A percentile compares a stretch with the other conserved stretches of the same genome.
phyloP scores from a whole-genome alignment of 2,113 vertebrate genomes.

The Rafetus swinhoei region DNA sequence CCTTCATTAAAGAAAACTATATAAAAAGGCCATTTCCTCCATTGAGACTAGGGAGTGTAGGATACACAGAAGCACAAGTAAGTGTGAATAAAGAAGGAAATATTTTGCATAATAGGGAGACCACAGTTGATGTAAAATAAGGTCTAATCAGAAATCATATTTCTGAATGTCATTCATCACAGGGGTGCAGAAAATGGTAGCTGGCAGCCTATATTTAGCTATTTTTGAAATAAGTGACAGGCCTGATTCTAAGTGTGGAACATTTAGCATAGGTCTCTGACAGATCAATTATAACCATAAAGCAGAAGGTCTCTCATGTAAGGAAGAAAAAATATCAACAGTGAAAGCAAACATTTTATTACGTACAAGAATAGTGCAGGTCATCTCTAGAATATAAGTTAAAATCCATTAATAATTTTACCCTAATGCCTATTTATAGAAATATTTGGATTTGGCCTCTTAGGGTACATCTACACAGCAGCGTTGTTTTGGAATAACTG shows the following conservation, averaged over 20 bases:
- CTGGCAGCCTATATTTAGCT: conserved; percentile 22
- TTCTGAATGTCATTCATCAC: conserved; percentile 29
- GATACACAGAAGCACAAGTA: not conserved
- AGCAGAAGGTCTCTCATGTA: fast-evolving
- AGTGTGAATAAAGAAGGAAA: conserved; percentile 18
- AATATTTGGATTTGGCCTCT: not conserved
- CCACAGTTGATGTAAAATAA: conserved; percentile 41
- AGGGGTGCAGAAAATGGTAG: conserved; percentile 3
- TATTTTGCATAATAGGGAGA: conserved; percentile 41
- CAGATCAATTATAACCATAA: conserved; percentile 6
- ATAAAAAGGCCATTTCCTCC: not conserved
- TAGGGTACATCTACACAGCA: too few relatives aligned
- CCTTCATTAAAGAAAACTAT: not conserved
- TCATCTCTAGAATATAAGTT: not conserved
- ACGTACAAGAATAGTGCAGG: not conserved
- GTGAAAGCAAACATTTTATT: not conserved
- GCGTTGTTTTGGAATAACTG: too few relatives aligned
- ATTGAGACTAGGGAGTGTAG: conserved; percentile 34
- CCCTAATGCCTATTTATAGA: not conserved
- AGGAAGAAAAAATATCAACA: not conserved
- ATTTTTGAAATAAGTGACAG: not conserved
- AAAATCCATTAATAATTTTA: not conserved
- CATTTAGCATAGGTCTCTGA: not conserved
- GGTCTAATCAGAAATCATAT: conserved; percentile 9
- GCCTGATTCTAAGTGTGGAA: conserved; percentile 9